These are phyloP conservation scores for Sicus ferrugineus DNA, from an alignment of 2,888 invertebrate genomes.

Conservation along the genomic window DNA sequence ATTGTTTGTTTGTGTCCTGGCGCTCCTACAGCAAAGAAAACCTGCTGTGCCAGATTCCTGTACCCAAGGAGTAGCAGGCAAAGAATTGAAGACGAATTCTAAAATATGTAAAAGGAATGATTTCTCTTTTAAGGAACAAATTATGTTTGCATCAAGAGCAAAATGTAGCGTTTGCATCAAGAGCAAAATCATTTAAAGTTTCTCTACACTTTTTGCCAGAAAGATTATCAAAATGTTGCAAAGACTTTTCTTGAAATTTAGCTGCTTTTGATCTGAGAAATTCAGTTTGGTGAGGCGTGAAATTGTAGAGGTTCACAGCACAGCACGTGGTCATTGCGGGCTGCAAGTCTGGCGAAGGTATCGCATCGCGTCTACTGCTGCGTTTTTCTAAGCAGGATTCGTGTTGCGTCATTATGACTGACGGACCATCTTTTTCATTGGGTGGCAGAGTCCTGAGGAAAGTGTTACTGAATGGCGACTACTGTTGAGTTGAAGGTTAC, in stretches of 20 bases:
- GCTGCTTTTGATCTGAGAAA: too few relatives aligned
- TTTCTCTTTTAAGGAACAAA: too few relatives aligned
- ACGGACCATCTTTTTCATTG: neutral
- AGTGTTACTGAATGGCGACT: neutral
- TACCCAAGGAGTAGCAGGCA: too few relatives aligned
- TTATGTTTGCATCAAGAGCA: too few relatives aligned
- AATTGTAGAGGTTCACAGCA: neutral
- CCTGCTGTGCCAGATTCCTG: conserved; percentile 18
- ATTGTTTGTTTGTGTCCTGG: neutral
- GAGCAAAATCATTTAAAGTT: too few relatives aligned
- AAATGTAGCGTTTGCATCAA: too few relatives aligned
- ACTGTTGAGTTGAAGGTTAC: neutral
- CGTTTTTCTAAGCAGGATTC: conserved; percentile 16
- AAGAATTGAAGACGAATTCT: too few relatives aligned
- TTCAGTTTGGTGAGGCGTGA: neutral
- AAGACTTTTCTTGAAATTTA: too few relatives aligned
- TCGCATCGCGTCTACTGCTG: conserved; percentile 21
- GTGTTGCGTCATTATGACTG: conserved; percentile 24
- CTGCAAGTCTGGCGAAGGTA: neutral
- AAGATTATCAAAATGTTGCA: too few relatives aligned
- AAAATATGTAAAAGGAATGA: too few relatives aligned
- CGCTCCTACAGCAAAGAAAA: neutral
- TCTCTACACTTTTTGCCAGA: too few relatives aligned
- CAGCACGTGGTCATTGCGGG: conserved; percentile 12
- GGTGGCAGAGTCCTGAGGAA: neutral